Percentiles rank a stretch among this genome's conserved stretches.
phyloP scores from a whole-genome alignment of 1,140 invertebrate species.

The Drosophila navojoa region DNA sequence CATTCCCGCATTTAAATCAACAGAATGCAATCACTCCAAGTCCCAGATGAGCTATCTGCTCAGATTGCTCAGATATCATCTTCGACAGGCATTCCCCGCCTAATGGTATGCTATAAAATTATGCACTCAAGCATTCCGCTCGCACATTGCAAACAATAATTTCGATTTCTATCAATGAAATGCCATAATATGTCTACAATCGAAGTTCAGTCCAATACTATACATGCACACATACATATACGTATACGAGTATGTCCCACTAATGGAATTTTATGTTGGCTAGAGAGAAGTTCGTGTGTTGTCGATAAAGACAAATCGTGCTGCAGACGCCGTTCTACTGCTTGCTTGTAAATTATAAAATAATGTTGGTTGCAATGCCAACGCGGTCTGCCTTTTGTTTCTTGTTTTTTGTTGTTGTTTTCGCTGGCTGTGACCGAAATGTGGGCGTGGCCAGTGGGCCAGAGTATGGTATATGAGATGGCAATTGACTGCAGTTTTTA shows the following conservation, averaged over 20 bases:
- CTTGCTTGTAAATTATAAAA: slow-evolving; percentile 81
- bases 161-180: slow-evolving; percentile 71
- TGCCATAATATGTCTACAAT: slow-evolving; percentile 46
- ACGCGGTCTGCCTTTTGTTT: slow-evolving; percentile 55
- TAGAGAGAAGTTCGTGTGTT: slow-evolving; percentile 29
- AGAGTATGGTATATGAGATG: slow-evolving; percentile 3
- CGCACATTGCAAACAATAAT: slow-evolving; percentile 41
- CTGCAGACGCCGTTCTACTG: slow-evolving; percentile 55
- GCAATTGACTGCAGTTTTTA: slow-evolving; percentile 59
- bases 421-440: not conserved
- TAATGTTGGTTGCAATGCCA: slow-evolving; percentile 72
- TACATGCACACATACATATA: not conserved
- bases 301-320: slow-evolving; percentile 75
- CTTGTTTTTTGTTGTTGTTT: not conserved
- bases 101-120: slow-evolving; percentile 35
- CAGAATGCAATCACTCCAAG: not conserved
- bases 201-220: not conserved
- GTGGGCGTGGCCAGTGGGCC: slow-evolving; percentile 15
- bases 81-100: not conserved
- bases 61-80: slow-evolving; percentile 10
- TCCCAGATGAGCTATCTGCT: not conserved
- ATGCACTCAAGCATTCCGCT: slow-evolving; percentile 29
- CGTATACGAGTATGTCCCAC: not conserved
- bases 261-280: slow-evolving; percentile 67
- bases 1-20: not conserved